phyloP scores from a whole-genome alignment of 2,113 vertebrate species.

The Atherinomorus stipes region DNA sequence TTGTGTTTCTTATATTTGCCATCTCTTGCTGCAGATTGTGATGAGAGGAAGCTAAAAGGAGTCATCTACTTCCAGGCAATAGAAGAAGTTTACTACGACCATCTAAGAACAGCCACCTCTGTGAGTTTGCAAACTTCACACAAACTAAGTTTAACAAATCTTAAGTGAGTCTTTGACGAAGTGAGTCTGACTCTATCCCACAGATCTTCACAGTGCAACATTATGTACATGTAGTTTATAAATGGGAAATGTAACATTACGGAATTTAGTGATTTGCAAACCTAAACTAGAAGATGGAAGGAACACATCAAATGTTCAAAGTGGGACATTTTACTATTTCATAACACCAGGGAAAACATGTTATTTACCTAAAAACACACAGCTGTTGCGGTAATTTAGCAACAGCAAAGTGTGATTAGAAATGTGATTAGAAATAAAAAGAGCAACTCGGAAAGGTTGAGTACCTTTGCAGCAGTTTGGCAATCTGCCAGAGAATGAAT shows the following conservation, averaged over 20 bases:
- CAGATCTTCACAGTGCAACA: background rate
- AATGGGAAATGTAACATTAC: too few relatives aligned
- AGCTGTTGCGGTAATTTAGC: too few relatives aligned
- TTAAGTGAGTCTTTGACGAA: background rate
- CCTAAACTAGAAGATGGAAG: too few relatives aligned
- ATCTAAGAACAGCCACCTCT: conserved; percentile 91
- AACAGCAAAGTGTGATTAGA: too few relatives aligned
- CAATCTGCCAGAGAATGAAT: too few relatives aligned
- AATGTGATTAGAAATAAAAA: too few relatives aligned
- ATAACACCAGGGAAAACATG: background rate
- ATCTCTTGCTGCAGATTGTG: conserved; percentile 85
- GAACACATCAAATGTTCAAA: too few relatives aligned
- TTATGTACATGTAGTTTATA: background rate
- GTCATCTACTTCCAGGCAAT: conserved; percentile 99
- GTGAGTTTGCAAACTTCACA: conserved; percentile 74
- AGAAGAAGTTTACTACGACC: conserved; percentile 97
- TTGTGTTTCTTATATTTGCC: background rate
- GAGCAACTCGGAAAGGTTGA: too few relatives aligned
- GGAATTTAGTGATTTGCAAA: too few relatives aligned
- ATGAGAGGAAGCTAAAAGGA: conserved; percentile 95
- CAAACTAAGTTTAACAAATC: background rate
- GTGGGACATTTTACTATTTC: background rate
- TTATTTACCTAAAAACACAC: too few relatives aligned
- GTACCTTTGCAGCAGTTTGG: too few relatives aligned
- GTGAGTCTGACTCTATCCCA: background rate